Conservation (phyloP, 2,888 invertebrate species). For the Cheilosia soror region DNA sequence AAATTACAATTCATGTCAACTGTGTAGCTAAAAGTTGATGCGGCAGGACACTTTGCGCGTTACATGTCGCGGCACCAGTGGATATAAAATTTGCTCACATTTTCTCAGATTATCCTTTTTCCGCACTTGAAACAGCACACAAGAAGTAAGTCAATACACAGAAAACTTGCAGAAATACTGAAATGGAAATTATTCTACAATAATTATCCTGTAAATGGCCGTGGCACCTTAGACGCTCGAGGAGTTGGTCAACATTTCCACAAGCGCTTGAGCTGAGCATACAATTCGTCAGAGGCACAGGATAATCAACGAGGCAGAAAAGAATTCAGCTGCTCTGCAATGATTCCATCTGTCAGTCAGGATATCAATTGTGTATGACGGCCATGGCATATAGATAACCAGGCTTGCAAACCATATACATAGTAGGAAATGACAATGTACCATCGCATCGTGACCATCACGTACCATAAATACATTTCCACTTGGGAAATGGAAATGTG, state of each 20-base stretch:
- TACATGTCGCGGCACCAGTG: conserved; percentile 6
- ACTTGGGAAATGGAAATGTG: neutral
- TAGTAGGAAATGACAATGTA: conserved; percentile 35
- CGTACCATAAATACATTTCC: conserved; percentile 38
- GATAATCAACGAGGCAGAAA: conserved; percentile 29
- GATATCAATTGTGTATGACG: conserved; percentile 62
- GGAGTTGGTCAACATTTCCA: conserved; percentile 57
- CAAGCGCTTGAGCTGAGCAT: neutral
- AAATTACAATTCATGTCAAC: conserved; percentile 65
- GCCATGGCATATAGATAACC: conserved; percentile 26
- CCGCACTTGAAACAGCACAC: neutral
- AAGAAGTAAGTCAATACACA: conserved; percentile 25
- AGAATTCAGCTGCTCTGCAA: neutral
- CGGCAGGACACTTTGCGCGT: conserved; percentile 38
- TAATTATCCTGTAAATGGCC: conserved; percentile 29
- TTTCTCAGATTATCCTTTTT: conserved; percentile 6
- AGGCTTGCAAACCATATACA: neutral
- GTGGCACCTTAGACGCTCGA: conserved; percentile 12
- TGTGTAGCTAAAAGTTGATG: conserved; percentile 55
- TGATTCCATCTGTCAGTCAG: conserved; percentile 18
- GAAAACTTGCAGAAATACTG: conserved; percentile 8
- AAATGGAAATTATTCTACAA: conserved; percentile 37
- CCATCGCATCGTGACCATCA: conserved; percentile 15
- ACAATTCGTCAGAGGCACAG: conserved; percentile 6
- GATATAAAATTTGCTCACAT: conserved; percentile 28